Conservation (phyloP, 2,113 vertebrate genomes). For the Neolamprologus tretocephalus region DNA sequence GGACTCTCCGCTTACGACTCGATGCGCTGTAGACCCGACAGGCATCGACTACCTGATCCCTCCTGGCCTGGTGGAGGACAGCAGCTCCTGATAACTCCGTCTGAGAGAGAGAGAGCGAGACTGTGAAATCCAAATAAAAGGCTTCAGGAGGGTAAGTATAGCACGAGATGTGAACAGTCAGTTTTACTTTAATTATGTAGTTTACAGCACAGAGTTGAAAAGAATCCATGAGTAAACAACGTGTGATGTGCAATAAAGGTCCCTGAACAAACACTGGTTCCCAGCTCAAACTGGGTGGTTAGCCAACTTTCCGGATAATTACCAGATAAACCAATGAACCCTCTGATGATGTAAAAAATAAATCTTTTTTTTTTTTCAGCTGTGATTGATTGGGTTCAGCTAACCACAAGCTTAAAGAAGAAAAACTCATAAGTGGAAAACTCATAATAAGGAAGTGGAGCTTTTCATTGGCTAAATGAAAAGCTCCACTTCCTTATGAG, state of each 20-base stretch:
- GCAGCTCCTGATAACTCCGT: constrained; percentile 79
- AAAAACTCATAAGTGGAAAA: neutral
- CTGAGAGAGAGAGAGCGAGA: constrained; percentile 20
- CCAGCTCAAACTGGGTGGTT: neutral
- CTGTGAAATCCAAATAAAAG: neutral
- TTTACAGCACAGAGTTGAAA: neutral
- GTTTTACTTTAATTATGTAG: neutral
- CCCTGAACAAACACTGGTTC: neutral
- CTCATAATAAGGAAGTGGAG: neutral
- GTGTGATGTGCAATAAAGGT: neutral
- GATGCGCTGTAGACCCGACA: constrained; percentile 80
- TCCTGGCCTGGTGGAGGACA: constrained; percentile 84
- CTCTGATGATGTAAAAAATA: neutral
- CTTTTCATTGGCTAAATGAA: neutral
- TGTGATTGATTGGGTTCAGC: neutral
- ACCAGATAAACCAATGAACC: neutral
- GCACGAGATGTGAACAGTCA: neutral
- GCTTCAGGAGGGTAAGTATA: neutral
- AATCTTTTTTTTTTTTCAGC: neutral
- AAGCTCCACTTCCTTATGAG: neutral
- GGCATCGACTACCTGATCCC: constrained; percentile 85
- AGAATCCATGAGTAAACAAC: neutral
- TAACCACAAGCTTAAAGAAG: neutral
- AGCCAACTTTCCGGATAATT: neutral
- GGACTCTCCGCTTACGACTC: constrained; percentile 85